These are phyloP conservation scores for Lasioglossum leucozonium DNA, from an alignment of 2,888 invertebrate genomes.

Conservation along the genomic window DNA sequence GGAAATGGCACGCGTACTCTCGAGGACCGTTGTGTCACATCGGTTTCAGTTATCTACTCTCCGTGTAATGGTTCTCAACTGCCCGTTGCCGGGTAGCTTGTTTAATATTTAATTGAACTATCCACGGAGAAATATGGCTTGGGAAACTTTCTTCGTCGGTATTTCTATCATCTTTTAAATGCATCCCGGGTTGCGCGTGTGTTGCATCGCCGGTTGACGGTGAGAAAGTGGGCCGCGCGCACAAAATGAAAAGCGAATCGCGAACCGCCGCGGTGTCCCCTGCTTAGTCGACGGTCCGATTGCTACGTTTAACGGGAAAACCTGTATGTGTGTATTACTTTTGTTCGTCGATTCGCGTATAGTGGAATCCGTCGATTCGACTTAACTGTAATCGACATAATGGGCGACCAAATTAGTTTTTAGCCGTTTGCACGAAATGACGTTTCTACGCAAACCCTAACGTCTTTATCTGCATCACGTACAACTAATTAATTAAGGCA, in stretches of 20 bases:
- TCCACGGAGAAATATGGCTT: neutral
- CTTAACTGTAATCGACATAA: neutral
- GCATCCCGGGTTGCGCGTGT: neutral
- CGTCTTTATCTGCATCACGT: too few species aligned
- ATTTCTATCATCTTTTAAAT: neutral
- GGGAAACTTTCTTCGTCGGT: neutral
- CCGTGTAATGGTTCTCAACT: constrained; percentile 17
- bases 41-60: constrained; percentile 27
- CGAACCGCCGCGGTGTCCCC: constrained; percentile 5
- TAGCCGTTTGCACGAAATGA: neutral
- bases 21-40: constrained; percentile 35
- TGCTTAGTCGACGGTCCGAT: constrained; percentile 4
- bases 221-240: constrained; percentile 8
- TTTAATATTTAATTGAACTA: too few species aligned
- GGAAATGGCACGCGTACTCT: constrained; percentile 46
- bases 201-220: neutral
- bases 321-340: neutral
- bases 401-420: neutral
- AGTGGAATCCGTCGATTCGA: neutral
- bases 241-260: neutral
- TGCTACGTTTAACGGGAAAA: constrained; percentile 12
- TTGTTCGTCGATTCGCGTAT: neutral
- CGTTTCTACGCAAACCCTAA: neutral
- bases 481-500: too few species aligned
- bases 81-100: too few species aligned